Base-by-base conservation (phyloP, 2,113 vertebrate species). In the Mellivora capensis region DNA sequence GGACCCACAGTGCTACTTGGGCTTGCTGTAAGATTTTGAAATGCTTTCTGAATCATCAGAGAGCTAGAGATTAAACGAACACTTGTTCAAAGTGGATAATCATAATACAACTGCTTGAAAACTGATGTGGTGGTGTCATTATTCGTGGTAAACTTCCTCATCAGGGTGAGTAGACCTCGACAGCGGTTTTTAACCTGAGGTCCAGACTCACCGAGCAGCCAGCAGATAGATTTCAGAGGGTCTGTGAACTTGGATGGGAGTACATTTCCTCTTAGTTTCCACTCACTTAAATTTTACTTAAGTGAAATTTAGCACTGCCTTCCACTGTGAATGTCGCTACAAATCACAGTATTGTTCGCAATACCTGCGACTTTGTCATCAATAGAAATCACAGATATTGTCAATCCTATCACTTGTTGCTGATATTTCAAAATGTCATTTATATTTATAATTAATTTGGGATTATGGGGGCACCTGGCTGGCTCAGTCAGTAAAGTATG, bases 361-460 rank as follows among this genome's bases (percentile, higher is more conserved):
- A 71, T 25, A 37, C 11, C 9, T 57, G 6, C 64, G 85, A 64
- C 29, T 91, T 90, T 62, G 69, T 91, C 12, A 47, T n/a, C 27
- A 34, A n/a, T 4, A 87, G 71, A 86, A 89, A 82, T 69, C 71
- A 87, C 23, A 77, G 21, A 85, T 96, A 52, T 34, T 95, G 81
- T 84, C 57, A 64, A 31, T 87, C 21, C 25, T 57, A 61, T 71
- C 31, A 42, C 7, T 89, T 85, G 21, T 88, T 91, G 23, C 15
- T 59, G 54, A 29, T 88, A 90, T 67, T 87, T 90, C 62, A 85
- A 92, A 96, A 84, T 95, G 27, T 87, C n/a, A 89, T 25, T 59
- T 69, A 81, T 81, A 37, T 4, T 82, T 39, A 83, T 54, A 62
- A 87, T 54, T 90, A 93, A 69, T 17, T 39, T 84, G 25, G 71